These are phyloP conservation scores for Trachelus iudaicus DNA, from an alignment of 2,888 invertebrate genomes.

Conservation along the genomic window DNA sequence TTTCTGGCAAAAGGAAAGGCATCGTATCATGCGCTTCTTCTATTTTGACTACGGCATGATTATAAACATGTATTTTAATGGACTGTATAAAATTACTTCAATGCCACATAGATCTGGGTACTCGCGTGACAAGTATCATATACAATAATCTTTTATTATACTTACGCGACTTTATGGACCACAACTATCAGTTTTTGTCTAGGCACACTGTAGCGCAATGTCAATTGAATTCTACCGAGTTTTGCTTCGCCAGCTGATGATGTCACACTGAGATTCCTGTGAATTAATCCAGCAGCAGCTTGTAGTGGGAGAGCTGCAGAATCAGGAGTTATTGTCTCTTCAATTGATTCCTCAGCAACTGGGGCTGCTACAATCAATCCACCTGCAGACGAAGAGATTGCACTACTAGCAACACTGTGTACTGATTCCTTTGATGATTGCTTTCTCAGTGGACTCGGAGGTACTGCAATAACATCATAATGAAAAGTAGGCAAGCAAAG, in stretches of 20 bases:
- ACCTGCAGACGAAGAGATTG: slow-evolving; percentile 31
- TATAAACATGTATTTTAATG: background rate
- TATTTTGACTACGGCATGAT: background rate
- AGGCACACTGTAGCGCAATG: slow-evolving; percentile 85
- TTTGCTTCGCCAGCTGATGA: slow-evolving; percentile 79
- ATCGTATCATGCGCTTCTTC: background rate
- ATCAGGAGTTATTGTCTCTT: slow-evolving; percentile 24
- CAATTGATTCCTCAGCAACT: slow-evolving; percentile 23
- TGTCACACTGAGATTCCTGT: slow-evolving; percentile 72
- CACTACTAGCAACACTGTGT: slow-evolving; percentile 46
- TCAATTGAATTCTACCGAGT: slow-evolving; percentile 84
- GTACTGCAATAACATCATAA: slow-evolving; percentile 34
- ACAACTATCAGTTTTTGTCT: slow-evolving; percentile 85
- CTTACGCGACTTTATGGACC: slow-evolving; percentile 91
- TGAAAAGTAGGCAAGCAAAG: background rate
- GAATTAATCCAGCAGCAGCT: slow-evolving; percentile 67
- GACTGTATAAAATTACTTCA: background rate
- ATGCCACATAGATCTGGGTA: background rate
- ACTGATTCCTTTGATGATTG: slow-evolving; percentile 59
- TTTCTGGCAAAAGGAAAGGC: background rate
- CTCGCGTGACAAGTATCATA: background rate
- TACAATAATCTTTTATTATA: slow-evolving; percentile 36
- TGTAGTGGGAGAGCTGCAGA: background rate
- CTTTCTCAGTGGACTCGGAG: slow-evolving; percentile 55
- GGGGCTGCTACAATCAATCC: slow-evolving; percentile 27